A percentile compares a stretch with the other conserved stretches of the same genome.
Evolutionary conservation across 1,140 invertebrate genomes (phyloP).

Genomic region (Drosophila sechellia): DNA sequence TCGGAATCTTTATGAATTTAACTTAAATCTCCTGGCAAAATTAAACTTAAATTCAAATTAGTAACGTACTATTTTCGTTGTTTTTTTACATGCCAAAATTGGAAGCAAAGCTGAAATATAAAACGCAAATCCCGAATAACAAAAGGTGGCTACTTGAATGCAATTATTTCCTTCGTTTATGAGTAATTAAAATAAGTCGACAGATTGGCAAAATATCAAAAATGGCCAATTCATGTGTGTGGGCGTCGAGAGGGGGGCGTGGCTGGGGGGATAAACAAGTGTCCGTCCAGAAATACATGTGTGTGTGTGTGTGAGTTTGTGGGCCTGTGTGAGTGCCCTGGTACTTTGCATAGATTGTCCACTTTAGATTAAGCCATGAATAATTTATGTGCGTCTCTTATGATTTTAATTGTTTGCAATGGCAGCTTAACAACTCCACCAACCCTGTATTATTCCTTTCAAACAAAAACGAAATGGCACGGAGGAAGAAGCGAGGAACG

Average conservation of each 20-base stretch:
- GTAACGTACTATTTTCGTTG: not conserved
- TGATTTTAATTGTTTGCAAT: conserved; percentile 84
- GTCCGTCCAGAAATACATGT: conserved; percentile 14
- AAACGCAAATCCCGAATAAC: not conserved
- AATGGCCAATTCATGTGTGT: conserved; percentile 28
- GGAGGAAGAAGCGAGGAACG: not conserved
- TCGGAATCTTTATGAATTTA: too few relatives aligned
- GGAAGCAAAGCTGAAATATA: not conserved
- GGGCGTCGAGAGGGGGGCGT: not conserved
- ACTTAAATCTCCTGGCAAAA: not conserved
- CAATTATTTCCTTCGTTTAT: conserved; percentile 51
- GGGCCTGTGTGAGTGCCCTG: conserved; percentile 34
- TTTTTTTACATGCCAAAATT: conserved; percentile 16
- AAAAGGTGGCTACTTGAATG: conserved; percentile 33
- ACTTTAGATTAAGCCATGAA: conserved; percentile 84
- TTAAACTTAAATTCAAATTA: not conserved
- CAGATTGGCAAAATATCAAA: conserved; percentile 54
- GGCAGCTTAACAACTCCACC: conserved; percentile 79
- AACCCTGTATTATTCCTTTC: conserved; percentile 34
- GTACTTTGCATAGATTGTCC: conserved; percentile 83
- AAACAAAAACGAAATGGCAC: conserved; percentile 25
- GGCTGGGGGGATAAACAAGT: conserved; percentile 9
- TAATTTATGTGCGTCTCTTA: conserved; percentile 84
- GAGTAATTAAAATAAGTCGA: conserved; percentile 43
- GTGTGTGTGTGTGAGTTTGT: conserved; percentile 20